These are phyloP conservation scores for Halisarca cf. caerulea DNA, from an alignment of 37 sponge, comb jelly and placozoan species.

Conservation along the genomic window DNA sequence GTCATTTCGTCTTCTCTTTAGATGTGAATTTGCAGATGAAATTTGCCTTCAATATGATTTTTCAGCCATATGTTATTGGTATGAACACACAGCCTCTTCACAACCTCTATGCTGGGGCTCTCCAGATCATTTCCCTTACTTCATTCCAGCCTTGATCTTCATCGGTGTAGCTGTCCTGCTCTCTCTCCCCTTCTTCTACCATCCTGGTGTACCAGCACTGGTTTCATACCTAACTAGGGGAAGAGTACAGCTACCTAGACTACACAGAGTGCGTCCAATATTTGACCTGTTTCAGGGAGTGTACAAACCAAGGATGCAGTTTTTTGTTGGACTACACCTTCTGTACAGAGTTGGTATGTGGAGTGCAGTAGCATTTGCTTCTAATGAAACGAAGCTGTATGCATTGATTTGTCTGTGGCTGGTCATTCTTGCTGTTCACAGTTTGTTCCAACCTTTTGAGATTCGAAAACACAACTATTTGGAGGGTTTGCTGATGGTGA, in stretches of 20 bases:
- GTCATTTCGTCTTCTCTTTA: not conserved
- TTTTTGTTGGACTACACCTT: not conserved
- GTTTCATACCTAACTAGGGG: not conserved
- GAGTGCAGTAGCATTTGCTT: not conserved
- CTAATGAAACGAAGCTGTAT: not conserved
- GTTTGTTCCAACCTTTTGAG: not conserved
- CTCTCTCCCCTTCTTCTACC: not conserved
- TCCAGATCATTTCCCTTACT: not conserved
- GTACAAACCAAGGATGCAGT: not conserved
- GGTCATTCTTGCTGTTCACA: not conserved
- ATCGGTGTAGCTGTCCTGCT: not conserved
- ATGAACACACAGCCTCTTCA: too few species aligned
- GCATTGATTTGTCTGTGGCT: not conserved
- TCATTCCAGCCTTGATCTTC: not conserved
- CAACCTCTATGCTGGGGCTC: not conserved
- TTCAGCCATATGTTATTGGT: too few species aligned
- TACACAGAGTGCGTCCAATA: not conserved
- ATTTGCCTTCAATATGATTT: too few species aligned
- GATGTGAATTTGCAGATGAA: too few species aligned
- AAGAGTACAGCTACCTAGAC: not conserved
- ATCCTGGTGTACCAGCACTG: not conserved
- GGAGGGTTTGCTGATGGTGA: not conserved
- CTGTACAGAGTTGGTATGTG: not conserved
- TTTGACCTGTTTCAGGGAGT: slow-evolving; percentile 17
- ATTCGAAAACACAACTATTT: not conserved